phyloP scores from a whole-genome alignment of 2,888 invertebrate species.

The Drosophila mercatorum region DNA sequence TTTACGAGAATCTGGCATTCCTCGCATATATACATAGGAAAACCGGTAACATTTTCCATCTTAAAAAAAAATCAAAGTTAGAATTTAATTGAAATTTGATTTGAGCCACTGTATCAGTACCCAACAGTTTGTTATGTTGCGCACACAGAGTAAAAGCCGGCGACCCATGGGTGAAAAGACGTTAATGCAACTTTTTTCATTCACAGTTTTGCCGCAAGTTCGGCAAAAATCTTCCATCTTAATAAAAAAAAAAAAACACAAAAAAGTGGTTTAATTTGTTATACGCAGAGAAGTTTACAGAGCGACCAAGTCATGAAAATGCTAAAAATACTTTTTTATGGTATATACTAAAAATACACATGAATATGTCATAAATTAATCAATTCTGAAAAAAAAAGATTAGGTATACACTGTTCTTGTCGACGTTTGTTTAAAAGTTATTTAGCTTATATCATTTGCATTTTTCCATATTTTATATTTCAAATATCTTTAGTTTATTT shows the following conservation, averaged over 20 bases:
- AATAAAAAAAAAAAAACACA: slow-evolving; percentile 1
- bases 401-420: neutral
- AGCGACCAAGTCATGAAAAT: neutral
- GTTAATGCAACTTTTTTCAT: slow-evolving; percentile 33
- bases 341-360: slow-evolving; percentile 9
- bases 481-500: too few species aligned
- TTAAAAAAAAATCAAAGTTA: slow-evolving; percentile 24
- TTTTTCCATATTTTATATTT: too few species aligned
- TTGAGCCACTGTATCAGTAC: slow-evolving; percentile 22
- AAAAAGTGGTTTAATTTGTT: slow-evolving; percentile 12
- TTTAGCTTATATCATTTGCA: too few species aligned
- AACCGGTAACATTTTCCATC: slow-evolving; percentile 53
- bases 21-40: slow-evolving; percentile 49
- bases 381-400: neutral
- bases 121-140: slow-evolving; percentile 66
- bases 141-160: slow-evolving; percentile 42
- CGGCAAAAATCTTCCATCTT: slow-evolving; percentile 68
- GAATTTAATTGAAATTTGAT: neutral
- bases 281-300: slow-evolving; percentile 13
- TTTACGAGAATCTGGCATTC: slow-evolving; percentile 55
- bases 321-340: slow-evolving; percentile 3
- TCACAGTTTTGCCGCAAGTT: slow-evolving; percentile 57
- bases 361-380: neutral
- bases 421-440: neutral
- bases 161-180: slow-evolving; percentile 45